Base-by-base conservation (phyloP, 2,888 invertebrate species). In the Calameuta pallipes region DNA sequence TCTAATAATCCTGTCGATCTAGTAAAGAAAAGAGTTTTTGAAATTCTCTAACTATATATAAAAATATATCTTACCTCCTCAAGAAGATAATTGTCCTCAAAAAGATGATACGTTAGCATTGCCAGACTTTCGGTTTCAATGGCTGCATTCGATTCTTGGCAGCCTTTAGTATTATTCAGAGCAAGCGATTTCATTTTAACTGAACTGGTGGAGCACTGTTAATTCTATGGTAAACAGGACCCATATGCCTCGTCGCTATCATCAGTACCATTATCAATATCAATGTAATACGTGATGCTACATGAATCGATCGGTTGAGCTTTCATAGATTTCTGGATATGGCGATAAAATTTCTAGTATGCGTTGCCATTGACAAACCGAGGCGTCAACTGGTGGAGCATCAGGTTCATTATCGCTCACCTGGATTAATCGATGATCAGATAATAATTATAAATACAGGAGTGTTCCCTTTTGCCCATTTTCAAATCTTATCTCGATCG, bases 1-100 rank as follows among this genome's bases (percentile, higher is more conserved):
- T 30, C 80, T 82, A 11, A 83, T 76, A 23, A 84, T 83, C 77
- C 76, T 83, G 35, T 84, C 82, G 37, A 83, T 74, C 84, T 84
- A 73, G 31, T 78, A 73, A 30, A n/a, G 75, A 56, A 56, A 23
- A 23, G 9, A 2, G 6, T 41, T 56, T 6, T 34, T 36, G 13
- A 71, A 34, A n/a, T 33, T 56, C 56, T 56, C 56, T 56, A 56
- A 56, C 1, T 9, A 9, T 9, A 56, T 56, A 56, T 56, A 56
- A 56, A 56, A 23, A 6, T 56, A 15, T 0, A 11, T 33, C 70
- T 41, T 73, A 78, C 78, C 75, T 75, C 41, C 33, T 78, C 73
- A 36, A 78, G 15, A n/a, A 78, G 31, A 76, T 71, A 78, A 56
- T 76, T 78, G 23, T 78, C 76, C 71, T 78, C 78, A 73, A 56